Conservation (phyloP, 2,888 invertebrate species). For the Augochlorella aurata region DNA sequence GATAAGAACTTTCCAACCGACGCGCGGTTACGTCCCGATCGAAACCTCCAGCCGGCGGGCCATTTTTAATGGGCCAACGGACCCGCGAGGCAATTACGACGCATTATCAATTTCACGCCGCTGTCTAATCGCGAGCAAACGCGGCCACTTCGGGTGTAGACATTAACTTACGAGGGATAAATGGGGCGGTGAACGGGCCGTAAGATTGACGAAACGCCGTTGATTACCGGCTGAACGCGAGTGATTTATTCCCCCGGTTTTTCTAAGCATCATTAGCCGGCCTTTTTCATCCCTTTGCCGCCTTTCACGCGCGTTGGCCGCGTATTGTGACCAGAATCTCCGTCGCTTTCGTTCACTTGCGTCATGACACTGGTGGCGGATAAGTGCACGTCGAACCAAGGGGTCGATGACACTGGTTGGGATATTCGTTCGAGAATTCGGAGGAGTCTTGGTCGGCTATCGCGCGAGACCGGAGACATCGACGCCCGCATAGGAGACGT, state of each 20-base stretch:
- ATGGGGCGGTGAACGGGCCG: conserved; percentile 62
- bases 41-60: conserved; percentile 44
- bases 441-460: neutral
- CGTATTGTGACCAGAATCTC: neutral
- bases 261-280: conserved; percentile 53
- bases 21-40: conserved; percentile 57
- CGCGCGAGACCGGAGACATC: conserved; percentile 17
- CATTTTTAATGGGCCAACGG: conserved; percentile 52
- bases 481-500: conserved; percentile 17
- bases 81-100: conserved; percentile 51
- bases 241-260: conserved; percentile 58
- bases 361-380: neutral
- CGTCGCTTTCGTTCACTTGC: conserved; percentile 3
- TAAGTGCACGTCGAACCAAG: neutral
- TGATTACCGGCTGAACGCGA: conserved; percentile 57
- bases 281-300: conserved; percentile 26
- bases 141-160: conserved; percentile 54
- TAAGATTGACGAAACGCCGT: conserved; percentile 62
- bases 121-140: conserved; percentile 61
- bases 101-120: conserved; percentile 65
- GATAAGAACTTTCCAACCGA: neutral
- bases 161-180: conserved; percentile 64
- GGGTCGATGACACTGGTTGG: neutral
- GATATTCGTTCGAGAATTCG: conserved; percentile 10
- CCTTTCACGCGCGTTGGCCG: neutral